These are phyloP conservation scores for Ovis aries DNA, from an alignment of 2,113 vertebrate genomes.

Conservation along the genomic window DNA sequence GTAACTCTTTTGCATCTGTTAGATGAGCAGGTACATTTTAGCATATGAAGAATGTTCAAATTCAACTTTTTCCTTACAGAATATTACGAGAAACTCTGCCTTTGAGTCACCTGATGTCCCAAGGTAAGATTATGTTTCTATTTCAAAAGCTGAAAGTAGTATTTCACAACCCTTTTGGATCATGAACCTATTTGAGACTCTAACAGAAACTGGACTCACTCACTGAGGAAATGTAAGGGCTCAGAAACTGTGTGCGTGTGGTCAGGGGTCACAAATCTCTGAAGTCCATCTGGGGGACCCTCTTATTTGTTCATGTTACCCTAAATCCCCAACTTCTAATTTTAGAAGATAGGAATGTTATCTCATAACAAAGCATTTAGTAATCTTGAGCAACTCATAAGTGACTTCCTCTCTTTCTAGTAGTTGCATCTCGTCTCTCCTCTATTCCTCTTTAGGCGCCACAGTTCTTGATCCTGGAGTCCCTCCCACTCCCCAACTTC, in stretches of 20 bases:
- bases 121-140: not conserved
- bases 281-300: not conserved
- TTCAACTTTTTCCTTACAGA: not conserved
- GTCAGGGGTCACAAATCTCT: not conserved
- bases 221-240: not conserved
- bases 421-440: not conserved
- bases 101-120: not conserved
- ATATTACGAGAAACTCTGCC: not conserved
- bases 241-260: not conserved
- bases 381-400: not conserved
- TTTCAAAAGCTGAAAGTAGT: not conserved
- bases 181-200: not conserved
- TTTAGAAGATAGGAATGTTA: not conserved
- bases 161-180: not conserved
- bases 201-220: not conserved
- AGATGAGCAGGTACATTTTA: not conserved
- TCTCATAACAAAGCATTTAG: not conserved
- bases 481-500: slow-evolving; percentile 25
- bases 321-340: not conserved
- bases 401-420: slow-evolving; percentile 33
- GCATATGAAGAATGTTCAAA: not conserved
- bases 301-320: too few species aligned
- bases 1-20: not conserved
- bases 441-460: slow-evolving; percentile 42
- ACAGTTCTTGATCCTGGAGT: not conserved